Evolutionary conservation across 2,888 invertebrate species (phyloP), one percentile per base, ranked within the genome.

Genomic region (Drosophila tanythrix): DNA sequence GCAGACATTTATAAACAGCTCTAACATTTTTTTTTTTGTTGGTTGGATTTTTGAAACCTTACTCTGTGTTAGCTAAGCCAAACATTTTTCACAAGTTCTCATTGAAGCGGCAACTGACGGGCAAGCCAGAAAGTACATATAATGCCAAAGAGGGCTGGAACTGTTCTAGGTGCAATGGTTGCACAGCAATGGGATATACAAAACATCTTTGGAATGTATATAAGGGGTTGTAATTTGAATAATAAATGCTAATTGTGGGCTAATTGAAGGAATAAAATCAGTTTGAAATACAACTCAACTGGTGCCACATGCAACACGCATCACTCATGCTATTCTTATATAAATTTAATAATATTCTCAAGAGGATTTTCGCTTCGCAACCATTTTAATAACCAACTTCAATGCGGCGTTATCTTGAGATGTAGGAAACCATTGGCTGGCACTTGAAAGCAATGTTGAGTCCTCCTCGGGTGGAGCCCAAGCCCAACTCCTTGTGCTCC

Each of bases 281-380:
- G 15, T 25, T 21, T 2, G 15, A 46, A 25, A 3, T 25, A 8
- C 0, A 25, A 25, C 15, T 46, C 21, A 7, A 15, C 46, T 46
- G 21, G 2, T 36, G 36, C 25, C 11, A 36, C 11, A 4, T 27
- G 36, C 36, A 38, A 31, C 3, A 6, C 21, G 36, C 36, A 38
- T 40, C 3, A 6, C 21, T 21, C 15, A 10, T 55, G 27, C 31
- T 33, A 10, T 57, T 40, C 1, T 25, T 10, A 18, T 2, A 11
- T 35, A 31, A 36, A 69, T 70, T 40, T 70, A 70, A 70, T 40
- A 51, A 70, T 27, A 27, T 18, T 43, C n/a, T 21, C 27, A n/a
- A 55, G 40, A 50, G 29, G 8, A 36, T 63, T 50, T 27, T 43
- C 40, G 11, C 8, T n/a, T 8, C n/a, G 40, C 38, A 46, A 38